Evolutionary conservation across 2,888 invertebrate species (phyloP).

Genomic region (Scaptomyza flava): DNA sequence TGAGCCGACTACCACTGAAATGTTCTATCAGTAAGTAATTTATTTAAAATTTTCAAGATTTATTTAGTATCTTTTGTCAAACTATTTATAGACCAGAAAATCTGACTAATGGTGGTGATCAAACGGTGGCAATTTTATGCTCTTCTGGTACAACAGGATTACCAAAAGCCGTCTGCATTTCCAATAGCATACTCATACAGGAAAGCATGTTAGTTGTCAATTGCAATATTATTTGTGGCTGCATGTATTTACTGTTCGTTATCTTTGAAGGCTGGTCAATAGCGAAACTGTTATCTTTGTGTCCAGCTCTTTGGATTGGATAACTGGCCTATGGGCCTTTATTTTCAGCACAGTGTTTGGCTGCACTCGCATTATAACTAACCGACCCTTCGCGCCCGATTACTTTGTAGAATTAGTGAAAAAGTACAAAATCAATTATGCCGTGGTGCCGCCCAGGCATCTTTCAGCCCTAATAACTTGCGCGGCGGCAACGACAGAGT

Average conservation of each 20-base stretch:
- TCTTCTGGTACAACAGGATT: slow-evolving; percentile 79
- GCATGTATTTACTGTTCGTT: neutral
- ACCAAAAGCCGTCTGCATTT: slow-evolving; percentile 75
- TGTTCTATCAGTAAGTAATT: slow-evolving; percentile 51
- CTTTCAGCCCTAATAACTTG: slow-evolving; percentile 60
- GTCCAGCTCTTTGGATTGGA: slow-evolving; percentile 71
- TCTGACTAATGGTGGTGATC: slow-evolving; percentile 57
- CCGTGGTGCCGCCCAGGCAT: slow-evolving; percentile 63
- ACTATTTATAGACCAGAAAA: slow-evolving; percentile 48
- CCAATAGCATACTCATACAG: slow-evolving; percentile 54
- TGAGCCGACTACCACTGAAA: slow-evolving; percentile 58
- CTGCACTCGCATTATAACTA: slow-evolving; percentile 66
- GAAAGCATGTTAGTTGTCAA: slow-evolving; percentile 42
- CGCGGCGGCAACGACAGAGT: slow-evolving; percentile 52
- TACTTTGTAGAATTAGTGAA: slow-evolving; percentile 66
- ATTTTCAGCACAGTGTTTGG: slow-evolving; percentile 54
- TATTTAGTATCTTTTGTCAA: neutral
- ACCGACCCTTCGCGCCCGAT: slow-evolving; percentile 61
- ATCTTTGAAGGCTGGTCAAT: slow-evolving; percentile 38
- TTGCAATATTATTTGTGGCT: too few species aligned
- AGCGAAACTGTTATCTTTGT: slow-evolving; percentile 53
- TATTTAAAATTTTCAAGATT: neutral
- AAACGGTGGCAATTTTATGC: slow-evolving; percentile 71
- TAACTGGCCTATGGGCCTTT: slow-evolving; percentile 60
- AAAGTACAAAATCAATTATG: slow-evolving; percentile 70